Evolutionary conservation across 2,113 vertebrate genomes (phyloP).

Genomic region (Pelobates fuscus): DNA sequence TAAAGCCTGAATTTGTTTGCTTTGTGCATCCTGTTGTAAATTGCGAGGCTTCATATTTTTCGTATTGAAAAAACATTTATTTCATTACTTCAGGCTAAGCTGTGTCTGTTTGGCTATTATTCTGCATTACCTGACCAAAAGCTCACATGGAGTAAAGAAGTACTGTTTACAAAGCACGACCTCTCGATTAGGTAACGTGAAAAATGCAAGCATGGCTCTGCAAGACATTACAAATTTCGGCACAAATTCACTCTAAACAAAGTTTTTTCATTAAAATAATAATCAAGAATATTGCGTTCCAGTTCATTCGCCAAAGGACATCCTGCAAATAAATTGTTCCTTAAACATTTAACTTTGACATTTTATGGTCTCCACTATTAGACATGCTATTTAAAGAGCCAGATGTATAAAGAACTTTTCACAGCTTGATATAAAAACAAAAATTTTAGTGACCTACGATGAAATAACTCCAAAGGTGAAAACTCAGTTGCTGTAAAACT

Average conservation of each 20-base stretch:
- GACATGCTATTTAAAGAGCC: slow-evolving; percentile 20
- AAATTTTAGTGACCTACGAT: slow-evolving; percentile 18
- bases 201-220: background rate
- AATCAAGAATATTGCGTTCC: background rate
- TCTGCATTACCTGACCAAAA: slow-evolving; percentile 11
- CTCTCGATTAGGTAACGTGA: background rate
- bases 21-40: slow-evolving; percentile 11
- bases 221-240: background rate
- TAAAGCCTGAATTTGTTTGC: background rate
- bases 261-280: slow-evolving; percentile 5
- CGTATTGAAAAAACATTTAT: slow-evolving; percentile 19
- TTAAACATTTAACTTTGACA: slow-evolving; percentile 37
- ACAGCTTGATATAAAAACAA: background rate
- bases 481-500: slow-evolving; percentile 36
- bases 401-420: slow-evolving; percentile 5
- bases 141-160: slow-evolving; percentile 4
- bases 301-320: slow-evolving; percentile 4
- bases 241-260: slow-evolving; percentile 19
- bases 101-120: background rate
- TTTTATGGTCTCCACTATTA: slow-evolving; percentile 14
- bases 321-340: slow-evolving; percentile 10
- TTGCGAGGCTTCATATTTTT: background rate
- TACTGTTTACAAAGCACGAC: background rate
- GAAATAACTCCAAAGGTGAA: slow-evolving; percentile 72
- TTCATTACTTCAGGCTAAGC: slow-evolving; percentile 20